phyloP scores from a whole-genome alignment of 2,113 vertebrate species.

The Syngnathoides biaculeatus region DNA sequence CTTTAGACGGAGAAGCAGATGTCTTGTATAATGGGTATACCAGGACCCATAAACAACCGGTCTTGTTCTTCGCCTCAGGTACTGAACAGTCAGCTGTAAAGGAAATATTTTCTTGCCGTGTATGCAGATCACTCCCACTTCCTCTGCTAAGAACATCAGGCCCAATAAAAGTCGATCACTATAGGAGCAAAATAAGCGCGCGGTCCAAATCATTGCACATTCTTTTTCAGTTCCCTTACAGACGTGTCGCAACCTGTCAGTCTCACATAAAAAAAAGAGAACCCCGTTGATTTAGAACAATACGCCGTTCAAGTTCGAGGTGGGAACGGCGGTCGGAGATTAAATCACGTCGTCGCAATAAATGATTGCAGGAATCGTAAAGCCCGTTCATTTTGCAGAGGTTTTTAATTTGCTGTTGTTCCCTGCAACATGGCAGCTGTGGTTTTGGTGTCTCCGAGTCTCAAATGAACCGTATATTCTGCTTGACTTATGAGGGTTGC shows the following conservation, averaged over 20 bases:
- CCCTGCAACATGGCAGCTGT: too few species aligned
- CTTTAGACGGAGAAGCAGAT: slow-evolving; percentile 90
- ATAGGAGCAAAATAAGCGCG: neutral
- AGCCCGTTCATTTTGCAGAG: slow-evolving; percentile 12
- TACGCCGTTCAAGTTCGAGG: neutral
- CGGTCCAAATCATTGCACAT: neutral
- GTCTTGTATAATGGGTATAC: slow-evolving; percentile 87
- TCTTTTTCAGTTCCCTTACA: neutral
- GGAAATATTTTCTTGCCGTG: slow-evolving; percentile 3
- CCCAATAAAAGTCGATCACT: neutral
- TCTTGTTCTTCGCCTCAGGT: slow-evolving; percentile 87
- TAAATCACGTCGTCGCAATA: neutral
- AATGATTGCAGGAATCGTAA: neutral
- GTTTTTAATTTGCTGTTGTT: too few species aligned
- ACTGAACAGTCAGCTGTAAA: slow-evolving; percentile 52
- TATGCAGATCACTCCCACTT: neutral
- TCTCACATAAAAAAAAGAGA: neutral
- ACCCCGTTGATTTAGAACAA: neutral
- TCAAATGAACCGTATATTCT: too few species aligned
- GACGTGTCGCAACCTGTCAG: neutral
- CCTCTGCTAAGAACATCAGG: neutral
- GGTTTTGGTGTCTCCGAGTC: too few species aligned
- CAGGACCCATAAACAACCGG: slow-evolving; percentile 83
- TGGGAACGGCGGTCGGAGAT: neutral
- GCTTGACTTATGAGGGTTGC: too few species aligned